Base-by-base conservation (phyloP, 1,140 invertebrate genomes). In the Coboldia fuscipes region DNA sequence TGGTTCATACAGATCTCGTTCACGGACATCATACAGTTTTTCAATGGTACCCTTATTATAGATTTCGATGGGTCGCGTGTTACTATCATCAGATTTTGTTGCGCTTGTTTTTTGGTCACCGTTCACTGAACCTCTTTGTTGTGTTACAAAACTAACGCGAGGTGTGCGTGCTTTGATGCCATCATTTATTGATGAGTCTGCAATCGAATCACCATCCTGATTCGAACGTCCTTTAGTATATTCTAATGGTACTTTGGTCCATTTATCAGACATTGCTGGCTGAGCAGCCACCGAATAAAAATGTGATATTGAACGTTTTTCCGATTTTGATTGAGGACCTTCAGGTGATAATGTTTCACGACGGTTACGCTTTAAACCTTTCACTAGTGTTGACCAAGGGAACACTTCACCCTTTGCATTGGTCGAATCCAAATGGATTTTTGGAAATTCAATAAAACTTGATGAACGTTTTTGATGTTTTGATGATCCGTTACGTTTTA, bases 121-220 rank as follows among this genome's bases (percentile, higher is more conserved):
- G 3, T 22, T 20, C 14, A 38, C 36, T 19, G 6, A 8, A 32
- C n/a, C 9, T 4, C 21, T 36, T 5, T 41, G 42, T 21, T 42
- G 40, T 4, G 42, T 44, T 21, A 44, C 38, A 29, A 44, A 44
- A 37, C 42, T 44, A 9, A 42, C 42, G n/a, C 41, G 37, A 23
- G 42, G 40, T 35, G 39, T 39, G 16, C 42, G 22, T 12, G 38
- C 21, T 36, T 41, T 37, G 3, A 41, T 28, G 2, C 31, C 35
- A 34, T 40, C 41, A 38, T 37, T 42, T n/a, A 23, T 41, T 12
- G 35, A 38, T 9, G 40, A 32, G 31, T 41, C 42, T 5, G 35
- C 27, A 3, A 37, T 32, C 26, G 42, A 39, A 15, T 42, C 40
- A 10, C 33, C 37, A 7, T 40, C 39, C 10, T 32, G 23, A 6